Evolutionary conservation across 64 coral and sea anemone species (phyloP).

Genomic region (Porites lutea): DNA sequence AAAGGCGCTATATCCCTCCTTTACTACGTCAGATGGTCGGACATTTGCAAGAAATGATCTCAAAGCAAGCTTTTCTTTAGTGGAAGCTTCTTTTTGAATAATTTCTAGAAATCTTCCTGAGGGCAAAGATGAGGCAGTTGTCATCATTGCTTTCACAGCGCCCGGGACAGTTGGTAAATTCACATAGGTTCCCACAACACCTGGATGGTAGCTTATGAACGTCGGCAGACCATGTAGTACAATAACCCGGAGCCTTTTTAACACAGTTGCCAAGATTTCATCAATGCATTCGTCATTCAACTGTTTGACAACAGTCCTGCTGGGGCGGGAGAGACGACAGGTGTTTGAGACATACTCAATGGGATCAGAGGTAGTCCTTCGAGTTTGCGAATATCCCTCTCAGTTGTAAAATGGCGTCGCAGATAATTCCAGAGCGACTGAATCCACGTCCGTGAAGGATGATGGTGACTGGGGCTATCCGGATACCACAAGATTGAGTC

Average conservation of each 20-base stretch:
- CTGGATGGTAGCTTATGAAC: conserved; percentile 34
- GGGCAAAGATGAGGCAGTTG: neutral
- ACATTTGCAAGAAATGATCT: conserved; percentile 40
- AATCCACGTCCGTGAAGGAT: too few relatives aligned
- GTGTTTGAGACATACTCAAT: neutral
- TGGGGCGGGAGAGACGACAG: conserved; percentile 37
- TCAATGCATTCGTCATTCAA: neutral
- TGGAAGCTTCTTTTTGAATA: neutral
- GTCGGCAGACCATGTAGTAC: conserved; percentile 57
- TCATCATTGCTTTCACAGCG: conserved; percentile 53
- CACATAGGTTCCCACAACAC: conserved; percentile 18
- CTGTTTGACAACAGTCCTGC: conserved; percentile 40
- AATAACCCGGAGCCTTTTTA: conserved; percentile 47
- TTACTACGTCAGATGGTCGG: neutral
- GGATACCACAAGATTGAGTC: too few relatives aligned
- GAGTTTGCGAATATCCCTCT: neutral
- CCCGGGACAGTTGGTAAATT: conserved; percentile 45
- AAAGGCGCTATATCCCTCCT: neutral
- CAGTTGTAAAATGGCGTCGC: neutral
- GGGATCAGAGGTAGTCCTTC: neutral
- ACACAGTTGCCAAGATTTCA: neutral
- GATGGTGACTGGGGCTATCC: too few relatives aligned
- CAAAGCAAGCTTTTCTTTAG: conserved; percentile 42
- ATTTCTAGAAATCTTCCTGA: neutral
- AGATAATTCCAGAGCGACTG: too few relatives aligned